Evolutionary conservation across 1,140 invertebrate species (phyloP).

Genomic region (Lethrus apterus): DNA sequence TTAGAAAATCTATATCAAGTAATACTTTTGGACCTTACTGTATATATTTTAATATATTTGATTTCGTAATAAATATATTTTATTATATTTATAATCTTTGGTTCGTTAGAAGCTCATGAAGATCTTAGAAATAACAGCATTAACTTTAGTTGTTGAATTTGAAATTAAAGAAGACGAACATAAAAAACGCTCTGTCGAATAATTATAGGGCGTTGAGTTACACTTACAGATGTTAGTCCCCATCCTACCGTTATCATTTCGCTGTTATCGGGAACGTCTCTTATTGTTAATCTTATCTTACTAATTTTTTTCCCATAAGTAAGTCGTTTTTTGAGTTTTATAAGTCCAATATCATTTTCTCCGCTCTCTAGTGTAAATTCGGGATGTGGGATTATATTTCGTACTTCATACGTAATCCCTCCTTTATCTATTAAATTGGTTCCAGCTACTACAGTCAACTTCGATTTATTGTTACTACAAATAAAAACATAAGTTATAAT

Average conservation of each 20-base stretch:
- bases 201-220: background rate
- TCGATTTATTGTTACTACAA: no score
- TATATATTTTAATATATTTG: no score
- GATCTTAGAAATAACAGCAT: no score
- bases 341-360: slow-evolving; percentile 47
- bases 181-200: no score
- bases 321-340: slow-evolving; percentile 43
- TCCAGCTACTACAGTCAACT: background rate
- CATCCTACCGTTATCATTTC: slow-evolving; percentile 37
- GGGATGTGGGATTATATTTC: background rate
- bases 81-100: no score
- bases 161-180: no score
- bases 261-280: slow-evolving; percentile 32
- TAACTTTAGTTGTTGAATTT: no score
- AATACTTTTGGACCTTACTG: no score
- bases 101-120: no score
- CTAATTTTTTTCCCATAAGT: slow-evolving; percentile 42
- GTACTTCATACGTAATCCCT: background rate
- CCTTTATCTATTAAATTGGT: background rate
- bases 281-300: slow-evolving; percentile 34
- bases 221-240: slow-evolving; percentile 39
- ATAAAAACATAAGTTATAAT: no score
- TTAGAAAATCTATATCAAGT: no score
- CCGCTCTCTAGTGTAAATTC: background rate
- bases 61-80: no score